Evolutionary conservation across 30 jellyfish, hydroid and myxozoan genomes (phyloP), one percentile per base, ranked within the genome.

Genomic region (Sanderia malayensis): DNA sequence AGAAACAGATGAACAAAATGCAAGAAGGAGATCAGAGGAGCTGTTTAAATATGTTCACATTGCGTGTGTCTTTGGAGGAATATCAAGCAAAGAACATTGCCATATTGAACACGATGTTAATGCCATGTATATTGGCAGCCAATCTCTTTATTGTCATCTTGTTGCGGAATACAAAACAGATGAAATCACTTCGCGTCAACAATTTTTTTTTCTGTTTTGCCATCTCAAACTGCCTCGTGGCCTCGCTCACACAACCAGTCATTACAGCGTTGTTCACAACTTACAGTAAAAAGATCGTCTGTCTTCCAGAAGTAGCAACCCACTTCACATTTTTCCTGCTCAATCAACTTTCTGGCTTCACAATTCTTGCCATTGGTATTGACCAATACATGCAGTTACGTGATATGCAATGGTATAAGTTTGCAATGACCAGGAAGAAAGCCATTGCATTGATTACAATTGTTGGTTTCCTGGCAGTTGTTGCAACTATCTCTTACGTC

Each of bases 221-320:
- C n/a, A 4, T 62, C 30, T 61, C 87, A 20, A 58, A 61, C 63
- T 23, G 41, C 3, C 63, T 76, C 8, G 17, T 68, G 67, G 87
- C 80, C 11, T n/a, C 62, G 27, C 44, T 62, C 19, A 72, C 30
- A 25, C 87, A 76, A 46, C 87, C 87, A 10, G 4, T 61, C 30
- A 26, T 76, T 2, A 46, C 87, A 3, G 28, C 45, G 28, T 44
- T 76, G 27, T 61, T 76, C 71, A 46, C 72, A 0, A 73, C 0
- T 10, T 31, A 2, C 44, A 46, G 31, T 7, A 31, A 18, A 2
- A 11, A 44, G 26, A 22, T 6, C 24, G 52, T 41, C 44, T 76
- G 87, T 53, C 73, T 65, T 6, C 20, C 46, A 11, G 87, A 63
- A 64, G 44, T 61, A 17, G 19, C 47, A 21, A 31, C 87, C 10